Conservation (phyloP, 2,113 vertebrate species). For the Lucifuga dentata region DNA sequence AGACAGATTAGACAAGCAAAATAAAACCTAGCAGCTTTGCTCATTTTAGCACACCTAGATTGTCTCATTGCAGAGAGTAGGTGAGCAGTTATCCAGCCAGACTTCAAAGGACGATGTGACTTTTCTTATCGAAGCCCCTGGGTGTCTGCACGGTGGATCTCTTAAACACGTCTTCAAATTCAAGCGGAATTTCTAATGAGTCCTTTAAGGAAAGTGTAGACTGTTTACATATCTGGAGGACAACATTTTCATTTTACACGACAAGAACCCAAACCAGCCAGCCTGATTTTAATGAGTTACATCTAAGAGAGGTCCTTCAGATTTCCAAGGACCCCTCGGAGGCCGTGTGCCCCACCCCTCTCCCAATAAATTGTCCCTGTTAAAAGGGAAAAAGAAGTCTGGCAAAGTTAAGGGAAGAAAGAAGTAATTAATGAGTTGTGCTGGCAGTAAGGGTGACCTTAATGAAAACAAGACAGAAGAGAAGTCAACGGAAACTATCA, state of each 20-base stretch:
- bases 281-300: conserved; percentile 77
- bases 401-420: conserved; percentile 48
- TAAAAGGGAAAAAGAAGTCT: conserved; percentile 41
- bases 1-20: conserved; percentile 2
- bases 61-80: conserved; percentile 5
- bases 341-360: conserved; percentile 23
- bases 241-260: conserved; percentile 42
- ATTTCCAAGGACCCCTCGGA: conserved; percentile 32
- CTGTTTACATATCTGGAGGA: conserved; percentile 28
- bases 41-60: background rate
- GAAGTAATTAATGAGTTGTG: conserved; percentile 59
- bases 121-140: conserved; percentile 51
- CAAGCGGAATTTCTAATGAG: conserved; percentile 69
- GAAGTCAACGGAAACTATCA: conserved; percentile 21
- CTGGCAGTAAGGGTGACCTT: conserved; percentile 68
- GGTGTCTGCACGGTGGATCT: conserved; percentile 64
- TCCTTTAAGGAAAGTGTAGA: conserved; percentile 52
- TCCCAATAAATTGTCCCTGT: conserved; percentile 34
- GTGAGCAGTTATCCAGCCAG: conserved; percentile 37
- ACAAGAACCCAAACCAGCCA: conserved; percentile 56
- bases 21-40: background rate
- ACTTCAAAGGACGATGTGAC: conserved; percentile 74
- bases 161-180: conserved; percentile 72
- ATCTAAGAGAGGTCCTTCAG: conserved; percentile 68
- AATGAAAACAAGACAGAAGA: conserved; percentile 41